phyloP scores from a whole-genome alignment of 2,113 vertebrate genomes.

The Oreochromis aureus region DNA sequence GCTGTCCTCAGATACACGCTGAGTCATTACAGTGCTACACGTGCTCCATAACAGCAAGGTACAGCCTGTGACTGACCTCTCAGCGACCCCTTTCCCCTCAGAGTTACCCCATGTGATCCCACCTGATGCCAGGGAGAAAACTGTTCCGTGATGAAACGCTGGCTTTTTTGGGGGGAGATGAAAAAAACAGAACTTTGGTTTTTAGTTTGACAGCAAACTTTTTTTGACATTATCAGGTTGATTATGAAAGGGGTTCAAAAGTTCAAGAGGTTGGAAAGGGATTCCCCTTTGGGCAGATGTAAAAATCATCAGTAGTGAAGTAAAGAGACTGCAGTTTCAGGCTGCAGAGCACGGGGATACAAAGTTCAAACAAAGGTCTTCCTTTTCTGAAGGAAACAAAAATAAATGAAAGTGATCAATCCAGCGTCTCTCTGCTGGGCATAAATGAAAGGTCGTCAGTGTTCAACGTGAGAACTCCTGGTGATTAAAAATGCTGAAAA shows the following conservation, averaged over 20 bases:
- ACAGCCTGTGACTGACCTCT: background rate
- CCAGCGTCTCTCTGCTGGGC: background rate
- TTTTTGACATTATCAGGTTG: slow-evolving; percentile 5
- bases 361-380: slow-evolving; percentile 33
- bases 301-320: background rate
- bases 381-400: background rate
- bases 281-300: slow-evolving; percentile 4
- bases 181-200: background rate
- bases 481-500: background rate
- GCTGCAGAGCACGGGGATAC: background rate
- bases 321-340: background rate
- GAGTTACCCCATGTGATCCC: background rate
- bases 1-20: background rate
- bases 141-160: background rate
- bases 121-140: background rate
- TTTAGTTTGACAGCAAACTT: background rate
- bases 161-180: background rate
- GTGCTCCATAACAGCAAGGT: background rate
- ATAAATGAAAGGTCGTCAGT: background rate
- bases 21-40: background rate
- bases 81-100: background rate
- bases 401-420: background rate
- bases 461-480: background rate
- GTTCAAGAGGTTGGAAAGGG: slow-evolving; percentile 16
- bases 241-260: slow-evolving; percentile 30